Evolutionary conservation across 2,797 vertebrate species (phyloP).

Genomic region (Mus spretus): DNA sequence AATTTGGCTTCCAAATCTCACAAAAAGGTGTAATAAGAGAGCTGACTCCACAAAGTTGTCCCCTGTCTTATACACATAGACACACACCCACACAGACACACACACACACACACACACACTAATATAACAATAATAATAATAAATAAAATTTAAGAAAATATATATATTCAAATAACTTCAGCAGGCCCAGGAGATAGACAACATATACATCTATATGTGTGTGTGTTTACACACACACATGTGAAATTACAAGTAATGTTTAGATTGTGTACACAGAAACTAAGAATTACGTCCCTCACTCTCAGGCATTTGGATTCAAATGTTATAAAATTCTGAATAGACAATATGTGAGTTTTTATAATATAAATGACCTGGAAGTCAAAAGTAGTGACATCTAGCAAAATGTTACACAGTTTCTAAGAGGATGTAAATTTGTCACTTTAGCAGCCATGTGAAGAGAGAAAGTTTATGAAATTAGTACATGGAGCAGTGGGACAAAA

Average conservation of each 20-base stretch:
- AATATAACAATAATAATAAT: neutral
- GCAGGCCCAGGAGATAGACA: neutral
- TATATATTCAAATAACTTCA: neutral
- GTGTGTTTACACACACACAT: neutral
- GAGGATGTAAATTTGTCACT: neutral
- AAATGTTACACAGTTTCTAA: constrained; percentile 4
- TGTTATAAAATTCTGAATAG: constrained; percentile 11
- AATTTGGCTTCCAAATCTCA: neutral
- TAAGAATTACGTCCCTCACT: neutral
- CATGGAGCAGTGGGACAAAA: neutral
- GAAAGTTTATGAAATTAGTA: neutral
- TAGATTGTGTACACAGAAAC: neutral
- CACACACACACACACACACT: neutral
- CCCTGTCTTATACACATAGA: neutral
- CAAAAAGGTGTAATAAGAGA: neutral
- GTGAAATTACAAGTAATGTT: neutral
- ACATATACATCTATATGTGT: too few relatives aligned
- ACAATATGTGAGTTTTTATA: neutral
- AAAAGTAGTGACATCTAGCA: neutral
- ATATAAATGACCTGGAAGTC: neutral
- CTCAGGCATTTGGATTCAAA: neutral
- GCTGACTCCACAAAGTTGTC: neutral
- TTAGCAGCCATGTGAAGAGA: neutral
- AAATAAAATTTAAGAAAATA: neutral
- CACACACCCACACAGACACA: neutral